Percentiles rank a stretch among this genome's conserved stretches.
Conservation (phyloP, 2,113 vertebrate species). For the Psophia crepitans region DNA sequence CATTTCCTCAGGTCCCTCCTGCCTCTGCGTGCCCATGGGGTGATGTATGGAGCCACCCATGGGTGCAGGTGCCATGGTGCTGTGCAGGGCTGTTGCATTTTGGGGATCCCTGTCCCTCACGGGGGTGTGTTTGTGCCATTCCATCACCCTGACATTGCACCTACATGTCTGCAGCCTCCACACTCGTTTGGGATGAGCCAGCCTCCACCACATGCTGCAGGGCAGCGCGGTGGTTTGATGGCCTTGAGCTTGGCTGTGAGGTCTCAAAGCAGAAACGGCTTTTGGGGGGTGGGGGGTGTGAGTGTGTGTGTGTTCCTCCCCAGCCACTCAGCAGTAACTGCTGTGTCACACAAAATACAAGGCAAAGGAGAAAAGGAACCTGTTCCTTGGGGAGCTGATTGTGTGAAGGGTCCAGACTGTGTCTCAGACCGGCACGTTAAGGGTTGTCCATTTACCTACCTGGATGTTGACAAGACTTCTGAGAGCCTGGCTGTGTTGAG, state of each 20-base stretch:
- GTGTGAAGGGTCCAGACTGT: background rate
- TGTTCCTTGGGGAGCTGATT: background rate
- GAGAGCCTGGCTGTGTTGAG: background rate
- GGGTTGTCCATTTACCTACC: background rate
- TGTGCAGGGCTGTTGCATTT: fast-evolving
- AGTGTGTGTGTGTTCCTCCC: background rate
- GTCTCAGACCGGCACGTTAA: background rate
- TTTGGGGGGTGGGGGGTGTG: too few species aligned
- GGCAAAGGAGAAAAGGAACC: background rate
- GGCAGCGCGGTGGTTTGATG: fast-evolving
- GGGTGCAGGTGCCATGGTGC: background rate
- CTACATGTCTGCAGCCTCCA: background rate
- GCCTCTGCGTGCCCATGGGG: background rate
- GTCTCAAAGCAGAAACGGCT: background rate
- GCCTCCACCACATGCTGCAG: background rate
- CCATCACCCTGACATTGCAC: too few species aligned
- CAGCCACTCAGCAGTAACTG: background rate
- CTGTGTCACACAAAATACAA: background rate
- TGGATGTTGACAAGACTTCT: background rate
- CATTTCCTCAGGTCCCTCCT: background rate
- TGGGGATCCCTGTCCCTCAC: fast-evolving
- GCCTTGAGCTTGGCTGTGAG: background rate
- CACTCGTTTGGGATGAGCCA: background rate
- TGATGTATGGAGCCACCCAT: fast-evolving
- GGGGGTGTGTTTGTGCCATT: fast-evolving